Evolutionary conservation across 2,888 invertebrate genomes (phyloP), one percentile per base, ranked within the genome.

Genomic region (Acrobasis consociella): DNA sequence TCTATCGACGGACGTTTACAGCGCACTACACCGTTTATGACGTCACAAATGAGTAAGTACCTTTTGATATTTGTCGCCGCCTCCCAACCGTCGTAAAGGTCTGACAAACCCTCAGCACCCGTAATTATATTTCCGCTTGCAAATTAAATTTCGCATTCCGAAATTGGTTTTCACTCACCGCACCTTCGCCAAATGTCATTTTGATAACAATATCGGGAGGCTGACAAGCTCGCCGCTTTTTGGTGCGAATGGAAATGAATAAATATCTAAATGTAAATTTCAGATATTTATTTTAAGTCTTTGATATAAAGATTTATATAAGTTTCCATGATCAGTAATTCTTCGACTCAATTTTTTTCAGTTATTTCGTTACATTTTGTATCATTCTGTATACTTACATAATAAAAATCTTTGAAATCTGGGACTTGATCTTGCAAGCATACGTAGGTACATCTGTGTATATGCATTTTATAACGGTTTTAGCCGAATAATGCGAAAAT

Each of bases 11-110:
- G 93, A 96, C 97, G 72, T 96, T 95, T 93, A 96, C 96, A 79
- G 97, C 97, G 77, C 96, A 96, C 89, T 97, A 97, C 93, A 97
- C 97, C 76, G 96, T 97, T 87, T 97, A 97, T 93, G 97, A 97
- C 93, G 97, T 97, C 89, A 95, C 95, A 83, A 97, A 97, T 91
- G 97, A 97, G 96, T 97, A 86, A 95, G 96, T 95, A 83, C 69
- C 74, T 46, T 46, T 46, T 46, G 46, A 46, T 46, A 76, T 81
- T 78, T 81, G 72, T 72, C 71, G 70, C n/a, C n/a, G 11, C 13
- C 71, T 72, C 72, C 60, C 72, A 60, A 74, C 71, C 71, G 60
- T 73, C 69, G 71, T 76, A 77, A 22, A 79, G 74, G 75, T 74
- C 71, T 72, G 75, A 73, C 72, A 68, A 69, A 69, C 69, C 69